Evolutionary conservation across 2,888 invertebrate species (phyloP).

Genomic region (Agonopterix arenella): DNA sequence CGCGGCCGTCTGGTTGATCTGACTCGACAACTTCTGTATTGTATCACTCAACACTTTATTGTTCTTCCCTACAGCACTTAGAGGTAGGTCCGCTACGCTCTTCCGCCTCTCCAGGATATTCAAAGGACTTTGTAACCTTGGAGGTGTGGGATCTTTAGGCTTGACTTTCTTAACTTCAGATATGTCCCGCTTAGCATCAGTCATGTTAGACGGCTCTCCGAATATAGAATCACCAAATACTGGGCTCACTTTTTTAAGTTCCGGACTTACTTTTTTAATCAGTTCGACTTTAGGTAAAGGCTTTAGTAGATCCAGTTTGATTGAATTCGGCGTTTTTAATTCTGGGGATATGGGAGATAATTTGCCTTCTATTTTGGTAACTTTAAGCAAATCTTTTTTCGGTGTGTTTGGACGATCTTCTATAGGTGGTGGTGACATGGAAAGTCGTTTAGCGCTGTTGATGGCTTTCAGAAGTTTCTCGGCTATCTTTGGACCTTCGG

Average conservation of each 20-base stretch:
- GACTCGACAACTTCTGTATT: constrained; percentile 77
- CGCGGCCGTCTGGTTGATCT: constrained; percentile 62
- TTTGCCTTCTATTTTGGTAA: constrained; percentile 32
- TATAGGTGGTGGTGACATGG: constrained; percentile 62
- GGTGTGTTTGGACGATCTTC: constrained; percentile 47
- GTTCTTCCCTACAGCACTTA: constrained; percentile 63
- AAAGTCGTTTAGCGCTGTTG: constrained; percentile 74
- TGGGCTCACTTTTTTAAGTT: constrained; percentile 10
- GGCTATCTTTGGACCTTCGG: constrained; percentile 77
- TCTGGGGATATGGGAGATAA: constrained; percentile 35
- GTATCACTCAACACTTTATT: constrained; percentile 79
- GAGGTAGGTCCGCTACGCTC: constrained; percentile 57
- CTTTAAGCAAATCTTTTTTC: constrained; percentile 41
- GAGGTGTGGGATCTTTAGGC: constrained; percentile 46
- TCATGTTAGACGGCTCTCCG: constrained; percentile 55
- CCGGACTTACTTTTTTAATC: constrained; percentile 40
- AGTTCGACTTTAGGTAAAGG: constrained; percentile 37
- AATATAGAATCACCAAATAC: constrained; percentile 50
- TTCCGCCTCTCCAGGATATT: constrained; percentile 58
- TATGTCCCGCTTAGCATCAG: constrained; percentile 48
- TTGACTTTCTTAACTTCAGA: constrained; percentile 53
- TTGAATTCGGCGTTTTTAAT: constrained; percentile 19
- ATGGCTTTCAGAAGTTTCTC: constrained; percentile 79
- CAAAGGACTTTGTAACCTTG: constrained; percentile 54
- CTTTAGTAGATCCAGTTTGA: constrained; percentile 32